phyloP scores from a whole-genome alignment of 2,113 vertebrate genomes.

The Mustelus asterias region DNA sequence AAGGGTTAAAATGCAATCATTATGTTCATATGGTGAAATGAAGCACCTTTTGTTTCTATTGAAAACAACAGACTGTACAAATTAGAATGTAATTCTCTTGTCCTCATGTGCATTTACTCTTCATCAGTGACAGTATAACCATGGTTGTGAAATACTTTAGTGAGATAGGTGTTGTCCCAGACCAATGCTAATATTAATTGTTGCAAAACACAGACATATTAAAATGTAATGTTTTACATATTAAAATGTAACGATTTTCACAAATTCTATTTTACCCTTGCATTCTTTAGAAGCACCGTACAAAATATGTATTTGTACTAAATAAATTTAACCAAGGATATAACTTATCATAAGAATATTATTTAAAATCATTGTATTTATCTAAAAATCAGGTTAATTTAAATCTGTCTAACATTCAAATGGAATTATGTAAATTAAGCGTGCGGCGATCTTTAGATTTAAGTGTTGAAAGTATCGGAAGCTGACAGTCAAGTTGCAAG shows the following conservation, averaged over 20 bases:
- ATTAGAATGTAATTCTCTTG: not conserved
- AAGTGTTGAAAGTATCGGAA: not conserved
- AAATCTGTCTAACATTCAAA: not conserved
- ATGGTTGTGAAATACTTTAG: not conserved
- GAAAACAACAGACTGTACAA: not conserved
- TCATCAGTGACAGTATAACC: not conserved
- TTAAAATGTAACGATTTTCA: not conserved
- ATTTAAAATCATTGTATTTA: not conserved
- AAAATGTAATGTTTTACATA: not conserved
- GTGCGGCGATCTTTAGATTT: not conserved
- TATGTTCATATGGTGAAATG: not conserved
- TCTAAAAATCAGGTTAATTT: not conserved
- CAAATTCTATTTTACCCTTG: not conserved
- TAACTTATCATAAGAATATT: not conserved
- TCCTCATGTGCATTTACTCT: not conserved
- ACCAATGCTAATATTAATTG: not conserved
- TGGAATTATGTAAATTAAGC: not conserved
- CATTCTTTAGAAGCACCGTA: not conserved
- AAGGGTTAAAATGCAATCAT: not conserved
- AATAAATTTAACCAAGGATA: not conserved
- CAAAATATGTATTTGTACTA: not conserved
- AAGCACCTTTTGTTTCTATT: not conserved
- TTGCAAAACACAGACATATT: not conserved
- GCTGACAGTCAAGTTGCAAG: not conserved
- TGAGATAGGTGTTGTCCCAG: not conserved